phyloP scores from a whole-genome alignment of 30 jellyfish, hydroid and myxozoan genomes.

The Turritopsis dohrnii region DNA sequence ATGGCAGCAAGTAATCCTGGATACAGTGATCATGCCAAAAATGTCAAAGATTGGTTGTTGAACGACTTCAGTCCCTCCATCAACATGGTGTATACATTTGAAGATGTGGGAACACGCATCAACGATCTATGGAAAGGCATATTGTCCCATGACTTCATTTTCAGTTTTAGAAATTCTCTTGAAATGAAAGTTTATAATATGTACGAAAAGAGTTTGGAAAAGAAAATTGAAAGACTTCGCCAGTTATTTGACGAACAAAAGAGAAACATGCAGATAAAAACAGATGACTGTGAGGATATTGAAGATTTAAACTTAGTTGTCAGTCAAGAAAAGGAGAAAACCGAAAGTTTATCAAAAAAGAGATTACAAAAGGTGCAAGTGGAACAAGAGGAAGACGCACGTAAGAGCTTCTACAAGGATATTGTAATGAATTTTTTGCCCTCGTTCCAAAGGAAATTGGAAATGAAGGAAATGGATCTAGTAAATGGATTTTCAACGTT shows the following conservation, averaged over 20 bases:
- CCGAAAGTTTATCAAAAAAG: background rate
- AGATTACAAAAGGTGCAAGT: background rate
- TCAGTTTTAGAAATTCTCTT: background rate
- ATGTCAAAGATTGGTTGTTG: background rate
- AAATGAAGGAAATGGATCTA: background rate
- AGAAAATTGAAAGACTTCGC: background rate
- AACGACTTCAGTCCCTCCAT: background rate
- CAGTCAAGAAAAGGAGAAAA: background rate
- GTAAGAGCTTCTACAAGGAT: background rate
- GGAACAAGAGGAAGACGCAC: background rate
- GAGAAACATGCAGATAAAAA: background rate
- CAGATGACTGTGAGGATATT: background rate
- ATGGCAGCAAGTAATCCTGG: background rate
- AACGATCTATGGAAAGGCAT: background rate
- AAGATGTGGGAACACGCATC: background rate
- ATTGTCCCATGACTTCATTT: background rate
- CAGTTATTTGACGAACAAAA: background rate
- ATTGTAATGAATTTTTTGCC: background rate
- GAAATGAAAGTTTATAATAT: background rate
- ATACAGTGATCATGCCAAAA: background rate
- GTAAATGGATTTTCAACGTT: background rate
- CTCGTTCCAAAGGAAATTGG: background rate
- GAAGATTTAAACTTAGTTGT: background rate
- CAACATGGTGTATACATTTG: background rate
- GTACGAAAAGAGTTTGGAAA: background rate